Conservation (phyloP, 1,140 invertebrate species). For the Pachyrhynchus sulphureomaculatus region DNA sequence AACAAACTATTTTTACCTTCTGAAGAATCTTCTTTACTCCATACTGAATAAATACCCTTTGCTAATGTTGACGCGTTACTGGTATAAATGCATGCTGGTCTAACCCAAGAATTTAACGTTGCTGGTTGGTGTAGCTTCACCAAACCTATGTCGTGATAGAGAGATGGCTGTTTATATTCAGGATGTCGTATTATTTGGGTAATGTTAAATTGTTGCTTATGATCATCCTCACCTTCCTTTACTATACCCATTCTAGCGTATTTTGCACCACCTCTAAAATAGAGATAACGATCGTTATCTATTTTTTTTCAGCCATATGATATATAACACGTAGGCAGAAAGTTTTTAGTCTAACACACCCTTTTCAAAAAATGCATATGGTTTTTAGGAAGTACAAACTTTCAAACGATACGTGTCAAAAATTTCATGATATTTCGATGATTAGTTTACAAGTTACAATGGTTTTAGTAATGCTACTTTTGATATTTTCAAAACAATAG, state of each 20-base stretch:
- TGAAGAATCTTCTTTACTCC: constrained; percentile 46
- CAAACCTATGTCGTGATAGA: constrained; percentile 67
- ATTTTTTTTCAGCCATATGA: no score
- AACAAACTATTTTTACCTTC: constrained; percentile 52
- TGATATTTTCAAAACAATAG: no score
- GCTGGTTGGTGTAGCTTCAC: constrained; percentile 55
- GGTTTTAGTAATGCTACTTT: no score
- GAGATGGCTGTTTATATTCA: constrained; percentile 54
- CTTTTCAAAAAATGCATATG: no score
- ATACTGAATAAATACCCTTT: constrained; percentile 37
- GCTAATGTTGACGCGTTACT: constrained; percentile 10
- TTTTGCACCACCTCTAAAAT: constrained; percentile 35
- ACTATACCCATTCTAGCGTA: constrained; percentile 51
- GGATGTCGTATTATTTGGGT: constrained; percentile 51
- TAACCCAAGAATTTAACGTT: constrained; percentile 51
- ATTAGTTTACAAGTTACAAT: no score
- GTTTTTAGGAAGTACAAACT: no score
- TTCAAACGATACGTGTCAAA: no score
- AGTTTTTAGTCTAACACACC: no score
- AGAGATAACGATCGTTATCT: no score
- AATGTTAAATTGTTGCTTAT: constrained; percentile 26
- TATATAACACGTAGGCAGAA: no score
- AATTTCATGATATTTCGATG: no score
- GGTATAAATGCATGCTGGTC: constrained; percentile 63
- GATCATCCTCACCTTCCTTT: constrained; percentile 45